phyloP scores from a whole-genome alignment of 2,113 vertebrate genomes.

The Romanogobio albipinnatus region DNA sequence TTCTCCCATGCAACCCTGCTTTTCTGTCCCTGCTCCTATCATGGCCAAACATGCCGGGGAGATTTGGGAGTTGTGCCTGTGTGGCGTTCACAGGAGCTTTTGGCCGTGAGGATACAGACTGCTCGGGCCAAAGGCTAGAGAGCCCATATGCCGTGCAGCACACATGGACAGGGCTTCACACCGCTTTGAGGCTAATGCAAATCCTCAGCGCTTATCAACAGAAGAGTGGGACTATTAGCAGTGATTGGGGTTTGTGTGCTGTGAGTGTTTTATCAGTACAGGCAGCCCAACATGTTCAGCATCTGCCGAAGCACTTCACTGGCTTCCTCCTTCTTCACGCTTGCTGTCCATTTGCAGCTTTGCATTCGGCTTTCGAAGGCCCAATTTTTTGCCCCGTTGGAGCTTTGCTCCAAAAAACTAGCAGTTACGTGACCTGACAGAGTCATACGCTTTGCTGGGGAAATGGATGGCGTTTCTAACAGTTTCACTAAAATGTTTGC shows the following conservation, averaged over 20 bases:
- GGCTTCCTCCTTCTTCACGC: conserved; percentile 21
- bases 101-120: neutral
- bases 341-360: conserved; percentile 48
- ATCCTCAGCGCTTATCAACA: conserved; percentile 32
- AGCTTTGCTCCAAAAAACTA: conserved; percentile 38
- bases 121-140: conserved; percentile 1
- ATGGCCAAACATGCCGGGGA: conserved; percentile 4
- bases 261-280: conserved; percentile 45
- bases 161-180: conserved; percentile 11
- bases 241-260: conserved; percentile 53
- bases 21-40: conserved; percentile 17
- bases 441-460: neutral
- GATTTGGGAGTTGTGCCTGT: neutral
- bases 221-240: conserved; percentile 41
- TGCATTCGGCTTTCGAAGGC: conserved; percentile 38
- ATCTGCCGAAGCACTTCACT: conserved; percentile 46
- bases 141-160: conserved; percentile 9
- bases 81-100: neutral
- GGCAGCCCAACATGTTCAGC: conserved; percentile 31
- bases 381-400: conserved; percentile 50
- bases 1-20: neutral
- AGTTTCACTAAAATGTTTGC: conserved; percentile 9
- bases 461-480: neutral
- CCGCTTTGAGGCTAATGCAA: conserved; percentile 14
- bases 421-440: conserved; percentile 9